Conservation (phyloP, 2,113 vertebrate species). For the Cheilinus undulatus region DNA sequence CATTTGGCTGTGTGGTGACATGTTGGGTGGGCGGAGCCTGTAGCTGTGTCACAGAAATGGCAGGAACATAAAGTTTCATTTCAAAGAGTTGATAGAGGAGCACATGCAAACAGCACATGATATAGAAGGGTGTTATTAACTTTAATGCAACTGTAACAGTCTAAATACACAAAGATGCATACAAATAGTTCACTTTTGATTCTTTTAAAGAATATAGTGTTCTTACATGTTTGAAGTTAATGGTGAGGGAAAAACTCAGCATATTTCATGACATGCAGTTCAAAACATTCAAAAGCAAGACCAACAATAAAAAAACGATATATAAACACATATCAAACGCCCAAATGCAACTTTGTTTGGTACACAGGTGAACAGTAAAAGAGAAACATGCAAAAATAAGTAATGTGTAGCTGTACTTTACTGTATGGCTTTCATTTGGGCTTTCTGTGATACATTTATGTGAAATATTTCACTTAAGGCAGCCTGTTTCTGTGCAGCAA, state of each 20-base stretch:
- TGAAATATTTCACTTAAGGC: neutral
- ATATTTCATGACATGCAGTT: neutral
- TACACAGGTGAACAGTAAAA: neutral
- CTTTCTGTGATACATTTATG: too few species aligned
- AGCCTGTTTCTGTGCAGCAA: neutral
- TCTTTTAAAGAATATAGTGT: neutral
- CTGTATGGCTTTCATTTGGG: neutral
- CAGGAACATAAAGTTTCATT: neutral
- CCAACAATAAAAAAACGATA: neutral
- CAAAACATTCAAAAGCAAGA: neutral
- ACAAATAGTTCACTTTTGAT: neutral
- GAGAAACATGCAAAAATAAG: neutral
- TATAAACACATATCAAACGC: neutral
- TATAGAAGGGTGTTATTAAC: neutral
- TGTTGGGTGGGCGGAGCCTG: neutral
- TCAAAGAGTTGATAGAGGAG: neutral
- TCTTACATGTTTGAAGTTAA: neutral
- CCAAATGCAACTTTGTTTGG: neutral
- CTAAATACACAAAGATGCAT: neutral
- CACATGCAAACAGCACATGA: neutral
- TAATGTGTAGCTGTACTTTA: neutral
- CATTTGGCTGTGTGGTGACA: slow-evolving; percentile 13
- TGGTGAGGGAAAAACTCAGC: neutral
- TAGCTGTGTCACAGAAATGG: neutral
- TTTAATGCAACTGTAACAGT: slow-evolving; percentile 25